These are phyloP conservation scores for Pogonus chalceus DNA, from an alignment of 1,140 invertebrate species.

Conservation along the genomic window DNA sequence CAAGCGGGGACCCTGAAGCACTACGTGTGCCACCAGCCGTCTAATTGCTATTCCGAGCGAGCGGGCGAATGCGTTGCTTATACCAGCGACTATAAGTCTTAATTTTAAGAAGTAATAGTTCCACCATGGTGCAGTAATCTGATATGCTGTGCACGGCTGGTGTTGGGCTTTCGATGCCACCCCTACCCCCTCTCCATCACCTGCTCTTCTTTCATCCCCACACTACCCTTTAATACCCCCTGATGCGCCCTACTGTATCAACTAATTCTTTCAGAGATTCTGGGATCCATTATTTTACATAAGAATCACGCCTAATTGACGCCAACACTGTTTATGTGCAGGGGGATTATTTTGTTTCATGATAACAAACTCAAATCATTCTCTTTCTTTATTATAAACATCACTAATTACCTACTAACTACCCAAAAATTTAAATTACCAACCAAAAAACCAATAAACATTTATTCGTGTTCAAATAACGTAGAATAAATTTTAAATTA, in stretches of 20 bases:
- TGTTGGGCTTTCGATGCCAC: too few relatives aligned
- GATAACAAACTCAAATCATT: too few relatives aligned
- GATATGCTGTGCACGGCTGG: neutral
- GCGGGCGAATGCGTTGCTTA: neutral
- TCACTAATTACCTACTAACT: too few relatives aligned
- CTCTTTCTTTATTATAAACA: too few relatives aligned
- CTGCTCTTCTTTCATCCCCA: neutral
- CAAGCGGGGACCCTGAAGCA: too few relatives aligned
- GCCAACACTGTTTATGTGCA: too few relatives aligned
- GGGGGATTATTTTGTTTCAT: too few relatives aligned
- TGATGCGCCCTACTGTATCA: neutral
- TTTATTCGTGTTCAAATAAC: too few relatives aligned
- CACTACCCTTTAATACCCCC: neutral
- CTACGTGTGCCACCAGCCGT: neutral
- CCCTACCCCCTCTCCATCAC: neutral
- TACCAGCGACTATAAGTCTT: constrained; percentile 3
- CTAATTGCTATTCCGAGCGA: constrained; percentile 4
- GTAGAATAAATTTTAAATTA: too few relatives aligned
- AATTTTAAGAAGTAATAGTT: constrained; percentile 5
- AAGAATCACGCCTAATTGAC: neutral
- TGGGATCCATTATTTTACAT: constrained; percentile 1
- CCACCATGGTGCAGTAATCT: neutral
- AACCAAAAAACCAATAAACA: too few relatives aligned
- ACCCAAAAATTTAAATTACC: too few relatives aligned
- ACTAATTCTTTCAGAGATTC: neutral